Evolutionary conservation across 2,797 vertebrate genomes (phyloP).

Genomic region (Acestrorhynchus altus): DNA sequence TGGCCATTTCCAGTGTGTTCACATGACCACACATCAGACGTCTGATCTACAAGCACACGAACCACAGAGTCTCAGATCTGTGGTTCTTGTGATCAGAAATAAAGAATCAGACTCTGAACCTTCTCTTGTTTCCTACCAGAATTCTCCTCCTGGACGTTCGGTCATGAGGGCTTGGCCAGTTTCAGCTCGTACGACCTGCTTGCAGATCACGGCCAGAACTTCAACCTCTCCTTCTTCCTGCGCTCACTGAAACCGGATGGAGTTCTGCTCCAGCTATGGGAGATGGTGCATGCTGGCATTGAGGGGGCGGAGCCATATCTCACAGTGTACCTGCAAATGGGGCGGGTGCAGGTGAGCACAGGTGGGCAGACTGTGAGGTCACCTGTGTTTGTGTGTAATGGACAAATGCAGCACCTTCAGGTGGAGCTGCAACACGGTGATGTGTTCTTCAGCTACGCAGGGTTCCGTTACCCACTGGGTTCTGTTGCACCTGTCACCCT

Average conservation of each 20-base stretch:
- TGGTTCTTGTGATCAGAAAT: too few relatives aligned
- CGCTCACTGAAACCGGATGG: constrained; percentile 82
- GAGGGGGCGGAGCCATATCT: constrained; percentile 72
- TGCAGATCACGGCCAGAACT: constrained; percentile 71
- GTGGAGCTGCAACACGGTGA: constrained; percentile 74
- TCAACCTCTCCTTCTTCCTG: constrained; percentile 88
- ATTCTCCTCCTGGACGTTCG: constrained; percentile 84
- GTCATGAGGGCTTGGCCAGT: constrained; percentile 80
- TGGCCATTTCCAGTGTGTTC: too few relatives aligned
- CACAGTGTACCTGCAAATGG: constrained; percentile 80
- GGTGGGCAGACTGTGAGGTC: constrained; percentile 59
- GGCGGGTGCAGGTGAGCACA: constrained; percentile 74
- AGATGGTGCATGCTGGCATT: constrained; percentile 29
- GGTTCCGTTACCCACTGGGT: constrained; percentile 70
- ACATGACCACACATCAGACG: too few relatives aligned
- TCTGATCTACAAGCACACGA: too few relatives aligned
- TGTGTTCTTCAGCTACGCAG: constrained; percentile 70
- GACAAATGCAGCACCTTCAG: constrained; percentile 78
- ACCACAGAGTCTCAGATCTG: too few relatives aligned
- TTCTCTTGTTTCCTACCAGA: constrained; percentile 73
- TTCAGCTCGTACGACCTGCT: constrained; percentile 78
- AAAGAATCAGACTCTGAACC: not conserved
- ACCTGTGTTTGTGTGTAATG: constrained; percentile 78
- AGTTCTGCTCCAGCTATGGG: constrained; percentile 84
- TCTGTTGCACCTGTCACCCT: constrained; percentile 67